Evolutionary conservation across 2,797 vertebrate genomes (phyloP), one percentile per base, ranked within the genome.

Genomic region (Melanogrammus aeglefinus): DNA sequence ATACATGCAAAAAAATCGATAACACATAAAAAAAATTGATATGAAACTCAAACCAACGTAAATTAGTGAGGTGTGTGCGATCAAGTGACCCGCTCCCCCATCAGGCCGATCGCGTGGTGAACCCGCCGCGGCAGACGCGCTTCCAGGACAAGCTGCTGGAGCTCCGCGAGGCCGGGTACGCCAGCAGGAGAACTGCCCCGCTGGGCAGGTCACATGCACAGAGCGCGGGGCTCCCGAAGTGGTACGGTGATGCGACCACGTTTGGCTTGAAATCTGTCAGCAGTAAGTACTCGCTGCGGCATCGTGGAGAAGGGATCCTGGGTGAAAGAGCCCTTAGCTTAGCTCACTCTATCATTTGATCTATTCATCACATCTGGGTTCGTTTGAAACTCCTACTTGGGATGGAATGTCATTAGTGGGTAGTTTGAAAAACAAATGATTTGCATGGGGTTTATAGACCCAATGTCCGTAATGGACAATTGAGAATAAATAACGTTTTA

Each of bases 91-190:
- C 8, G 41, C 7, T 80, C 7, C 75, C 84, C 74, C 36, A 75
- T 73, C 87, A 97, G 96, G 82, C 77, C 79, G 84, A 47, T 18
- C 81, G 76, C 16, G 44, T 96, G 86, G 38, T 96, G 80, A 96
- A 94, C 88, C 95, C 95, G 21, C 88, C 87, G 47, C 83, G 79
- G 36, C 94, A 93, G 83, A 95, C 93, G 1, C 14, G 78, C 35
- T 96, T 95, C 87, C 94, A 97, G 80, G 91, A 96, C 83, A 96
- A 86, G 90, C 33, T 96, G 9, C 86, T 91, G 75, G 92, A 96
- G 24, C 86, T 92, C 78, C 91, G 91, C 78, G 95, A 97, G 87
- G 86, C 89, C 27, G 72, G 88, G 41, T 96, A 96, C 86, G 73
- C 84, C n/a, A 93, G 92, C 75, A 90, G 79, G 76, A 85, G 82